Percentiles rank a stretch among this genome's conserved stretches.
phyloP scores from a whole-genome alignment of 2,113 vertebrate genomes.

The Hippoglossus stenolepis region DNA sequence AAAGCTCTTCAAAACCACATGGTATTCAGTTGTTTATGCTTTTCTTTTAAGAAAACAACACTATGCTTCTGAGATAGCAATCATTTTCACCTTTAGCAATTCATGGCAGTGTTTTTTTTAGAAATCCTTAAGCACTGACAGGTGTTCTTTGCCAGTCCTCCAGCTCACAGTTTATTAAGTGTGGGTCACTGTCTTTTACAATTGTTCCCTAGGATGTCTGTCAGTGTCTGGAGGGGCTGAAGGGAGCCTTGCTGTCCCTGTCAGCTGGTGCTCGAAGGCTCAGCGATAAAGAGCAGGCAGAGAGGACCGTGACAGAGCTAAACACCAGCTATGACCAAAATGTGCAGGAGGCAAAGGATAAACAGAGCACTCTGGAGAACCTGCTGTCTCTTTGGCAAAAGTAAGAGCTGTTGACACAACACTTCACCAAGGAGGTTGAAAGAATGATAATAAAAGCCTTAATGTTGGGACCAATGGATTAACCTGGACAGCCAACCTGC shows the following conservation, averaged over 20 bases:
- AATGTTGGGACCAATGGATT: not conserved
- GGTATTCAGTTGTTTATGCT: slow-evolving; percentile 75
- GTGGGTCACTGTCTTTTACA: slow-evolving; percentile 16
- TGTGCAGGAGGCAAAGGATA: slow-evolving; percentile 82
- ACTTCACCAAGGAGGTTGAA: not conserved
- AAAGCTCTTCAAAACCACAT: slow-evolving; percentile 87
- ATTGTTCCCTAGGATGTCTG: slow-evolving; percentile 84
- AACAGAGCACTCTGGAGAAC: slow-evolving; percentile 85
- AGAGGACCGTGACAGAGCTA: slow-evolving; percentile 76
- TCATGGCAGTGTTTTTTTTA: not conserved
- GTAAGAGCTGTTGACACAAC: slow-evolving; percentile 73
- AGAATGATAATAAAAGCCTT: not conserved
- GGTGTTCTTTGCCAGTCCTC: not conserved
- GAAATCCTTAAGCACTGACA: not conserved
- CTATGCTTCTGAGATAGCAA: too few species aligned
- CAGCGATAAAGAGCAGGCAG: slow-evolving; percentile 78
- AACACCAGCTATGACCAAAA: slow-evolving; percentile 81
- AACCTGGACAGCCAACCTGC: not conserved
- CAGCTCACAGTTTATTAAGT: not conserved
- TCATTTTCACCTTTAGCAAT: not conserved
- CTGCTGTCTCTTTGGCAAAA: slow-evolving; percentile 91
- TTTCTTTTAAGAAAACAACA: too few species aligned
- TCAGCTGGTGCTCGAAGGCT: slow-evolving; percentile 84
- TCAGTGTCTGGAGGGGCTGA: slow-evolving; percentile 88
- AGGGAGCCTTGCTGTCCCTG: slow-evolving; percentile 81